Conservation (phyloP, 2,113 vertebrate species). For the Cepphus grylle region DNA sequence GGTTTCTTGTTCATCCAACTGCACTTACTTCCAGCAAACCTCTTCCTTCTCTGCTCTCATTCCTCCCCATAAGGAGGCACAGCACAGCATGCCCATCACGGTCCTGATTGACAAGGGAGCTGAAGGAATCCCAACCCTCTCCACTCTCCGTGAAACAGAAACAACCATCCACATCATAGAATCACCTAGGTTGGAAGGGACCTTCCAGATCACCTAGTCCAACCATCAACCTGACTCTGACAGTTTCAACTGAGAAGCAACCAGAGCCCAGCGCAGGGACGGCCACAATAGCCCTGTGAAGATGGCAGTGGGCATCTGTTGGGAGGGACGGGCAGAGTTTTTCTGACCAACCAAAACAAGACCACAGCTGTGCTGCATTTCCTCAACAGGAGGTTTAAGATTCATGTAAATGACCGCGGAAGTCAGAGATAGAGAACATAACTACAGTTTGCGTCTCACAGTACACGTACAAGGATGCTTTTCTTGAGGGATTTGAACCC, state of each 20-base stretch:
- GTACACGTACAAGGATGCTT: not conserved
- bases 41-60: not conserved
- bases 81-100: not conserved
- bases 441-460: accelerated
- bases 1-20: not conserved
- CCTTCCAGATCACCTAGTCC: too few relatives aligned
- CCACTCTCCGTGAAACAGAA: not conserved
- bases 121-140: not conserved
- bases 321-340: not conserved
- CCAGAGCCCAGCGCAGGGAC: not conserved
- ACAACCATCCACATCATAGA: not conserved
- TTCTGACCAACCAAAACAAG: not conserved
- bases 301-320: not conserved
- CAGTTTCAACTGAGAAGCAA: not conserved
- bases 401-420: not conserved
- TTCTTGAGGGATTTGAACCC: not conserved
- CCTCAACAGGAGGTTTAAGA: not conserved
- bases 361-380: not conserved
- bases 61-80: not conserved
- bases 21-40: not conserved
- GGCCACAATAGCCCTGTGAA: not conserved
- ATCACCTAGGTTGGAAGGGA: too few relatives aligned
- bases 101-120: not conserved
- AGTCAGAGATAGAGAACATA: not conserved
- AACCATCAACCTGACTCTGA: too few relatives aligned